Conservation (phyloP, 2,888 invertebrate genomes). For the Steinernema hermaphroditum region DNA sequence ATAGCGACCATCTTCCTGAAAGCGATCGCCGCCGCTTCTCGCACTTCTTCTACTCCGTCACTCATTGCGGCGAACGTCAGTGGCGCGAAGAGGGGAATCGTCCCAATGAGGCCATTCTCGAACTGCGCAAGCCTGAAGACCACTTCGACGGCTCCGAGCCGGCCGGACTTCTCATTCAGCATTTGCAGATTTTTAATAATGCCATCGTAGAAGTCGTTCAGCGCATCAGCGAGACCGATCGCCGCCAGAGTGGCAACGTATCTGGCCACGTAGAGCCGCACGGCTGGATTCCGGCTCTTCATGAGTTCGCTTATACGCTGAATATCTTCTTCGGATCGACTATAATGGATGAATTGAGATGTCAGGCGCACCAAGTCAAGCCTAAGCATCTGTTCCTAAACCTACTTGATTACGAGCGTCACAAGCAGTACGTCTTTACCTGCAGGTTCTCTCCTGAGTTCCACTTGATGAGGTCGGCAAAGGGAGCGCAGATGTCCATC, state of each 20-base stretch:
- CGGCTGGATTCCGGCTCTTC: constrained; percentile 37
- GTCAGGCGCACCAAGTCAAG: background rate
- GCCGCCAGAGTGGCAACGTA: constrained; percentile 44
- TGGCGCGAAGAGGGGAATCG: constrained; percentile 58
- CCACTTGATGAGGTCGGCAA: constrained; percentile 1
- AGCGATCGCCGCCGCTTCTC: constrained; percentile 57
- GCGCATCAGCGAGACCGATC: constrained; percentile 36
- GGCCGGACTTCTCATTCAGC: constrained; percentile 34
- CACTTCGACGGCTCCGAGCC: constrained; percentile 46
- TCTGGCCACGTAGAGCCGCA: constrained; percentile 38
- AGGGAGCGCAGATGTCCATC: background rate
- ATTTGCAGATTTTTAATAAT: constrained; percentile 17
- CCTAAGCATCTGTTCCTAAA: background rate
- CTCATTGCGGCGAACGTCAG: constrained; percentile 54
- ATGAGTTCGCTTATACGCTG: constrained; percentile 26
- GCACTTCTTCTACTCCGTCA: constrained; percentile 51
- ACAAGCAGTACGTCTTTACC: background rate
- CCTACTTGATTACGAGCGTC: no score
- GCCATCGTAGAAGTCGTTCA: constrained; percentile 39
- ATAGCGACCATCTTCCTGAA: constrained; percentile 60
- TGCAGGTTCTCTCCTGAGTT: background rate
- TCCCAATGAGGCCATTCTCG: constrained; percentile 40
- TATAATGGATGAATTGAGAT: constrained; percentile 1
- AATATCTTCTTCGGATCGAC: constrained; percentile 25
- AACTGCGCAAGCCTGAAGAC: constrained; percentile 33